Percentiles rank a stretch among this genome's conserved stretches.
Conservation (phyloP, 2,113 vertebrate species). For the Hypocryptadius cinnamomeus region DNA sequence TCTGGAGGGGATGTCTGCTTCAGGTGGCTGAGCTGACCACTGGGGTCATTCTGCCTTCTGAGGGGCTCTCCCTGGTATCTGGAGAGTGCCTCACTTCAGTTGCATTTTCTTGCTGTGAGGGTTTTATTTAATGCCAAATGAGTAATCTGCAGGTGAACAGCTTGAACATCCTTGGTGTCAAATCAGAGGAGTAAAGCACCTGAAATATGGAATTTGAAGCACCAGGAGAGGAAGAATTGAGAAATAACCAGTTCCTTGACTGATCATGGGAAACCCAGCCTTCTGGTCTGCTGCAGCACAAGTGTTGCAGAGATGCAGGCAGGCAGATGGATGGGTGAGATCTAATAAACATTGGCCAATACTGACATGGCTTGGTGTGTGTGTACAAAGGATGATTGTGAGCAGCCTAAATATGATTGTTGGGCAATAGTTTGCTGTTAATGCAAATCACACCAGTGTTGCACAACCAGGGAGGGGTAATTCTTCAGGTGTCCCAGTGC, state of each 20-base stretch:
- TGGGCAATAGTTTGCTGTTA: conserved; percentile 14
- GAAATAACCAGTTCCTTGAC: neutral
- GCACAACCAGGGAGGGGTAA: conserved; percentile 3
- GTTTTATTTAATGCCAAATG: neutral
- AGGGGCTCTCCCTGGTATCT: neutral
- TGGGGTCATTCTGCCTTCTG: neutral
- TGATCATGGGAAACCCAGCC: neutral
- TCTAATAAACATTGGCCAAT: neutral
- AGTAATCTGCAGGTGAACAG: neutral
- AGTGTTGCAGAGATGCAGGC: neutral
- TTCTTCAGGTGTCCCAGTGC: neutral
- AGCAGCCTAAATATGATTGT: neutral
- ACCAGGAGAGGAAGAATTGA: neutral
- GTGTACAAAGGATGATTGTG: neutral
- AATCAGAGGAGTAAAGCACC: neutral
- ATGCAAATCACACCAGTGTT: neutral
- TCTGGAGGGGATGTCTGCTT: neutral
- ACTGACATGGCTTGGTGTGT: neutral
- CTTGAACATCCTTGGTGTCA: neutral
- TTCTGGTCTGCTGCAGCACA: neutral
- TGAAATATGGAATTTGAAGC: neutral
- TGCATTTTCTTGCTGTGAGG: neutral
- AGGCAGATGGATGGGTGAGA: neutral
- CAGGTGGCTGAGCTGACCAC: neutral
- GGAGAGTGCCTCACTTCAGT: neutral